Percentiles rank a stretch among this genome's conserved stretches.
Conservation (phyloP, 2,113 vertebrate species). For the Brevimyrus niger region DNA sequence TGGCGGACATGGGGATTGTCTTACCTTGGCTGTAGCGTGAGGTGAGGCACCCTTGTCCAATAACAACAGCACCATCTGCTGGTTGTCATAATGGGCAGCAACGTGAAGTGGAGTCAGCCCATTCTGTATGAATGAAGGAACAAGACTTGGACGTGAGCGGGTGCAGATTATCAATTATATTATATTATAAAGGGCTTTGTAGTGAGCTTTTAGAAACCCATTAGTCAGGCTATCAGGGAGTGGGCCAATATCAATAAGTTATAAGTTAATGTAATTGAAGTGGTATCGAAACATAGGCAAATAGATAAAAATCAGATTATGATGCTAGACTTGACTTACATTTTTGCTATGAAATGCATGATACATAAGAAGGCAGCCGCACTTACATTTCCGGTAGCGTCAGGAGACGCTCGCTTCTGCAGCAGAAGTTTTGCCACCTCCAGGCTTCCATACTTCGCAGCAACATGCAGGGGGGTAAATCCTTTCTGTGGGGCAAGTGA, state of each 20-base stretch:
- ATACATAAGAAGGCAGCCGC: not conserved
- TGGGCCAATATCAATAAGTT: not conserved
- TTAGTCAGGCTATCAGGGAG: not conserved
- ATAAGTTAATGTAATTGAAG: not conserved
- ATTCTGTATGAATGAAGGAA: constrained; percentile 65
- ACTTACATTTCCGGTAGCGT: constrained; percentile 85
- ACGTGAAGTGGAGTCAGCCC: constrained; percentile 96
- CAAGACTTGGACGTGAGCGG: not conserved
- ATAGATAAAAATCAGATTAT: not conserved
- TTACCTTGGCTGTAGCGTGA: constrained; percentile 86
- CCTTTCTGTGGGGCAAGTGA: constrained; percentile 73
- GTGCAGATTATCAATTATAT: not conserved
- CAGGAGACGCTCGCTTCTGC: constrained; percentile 76
- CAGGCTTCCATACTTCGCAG: constrained; percentile 90
- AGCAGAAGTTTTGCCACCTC: constrained; percentile 91
- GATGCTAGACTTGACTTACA: not conserved
- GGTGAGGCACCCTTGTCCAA: constrained; percentile 94
- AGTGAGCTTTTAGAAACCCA: not conserved
- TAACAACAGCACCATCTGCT: constrained; percentile 88
- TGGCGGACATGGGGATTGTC: not conserved
- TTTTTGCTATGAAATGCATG: not conserved
- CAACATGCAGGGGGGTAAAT: constrained; percentile 91
- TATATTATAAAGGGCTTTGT: not conserved
- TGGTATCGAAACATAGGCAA: not conserved
- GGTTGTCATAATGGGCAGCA: constrained; percentile 97